Base-by-base conservation (phyloP, 1,140 invertebrate species). In the Solenopsis fugax region DNA sequence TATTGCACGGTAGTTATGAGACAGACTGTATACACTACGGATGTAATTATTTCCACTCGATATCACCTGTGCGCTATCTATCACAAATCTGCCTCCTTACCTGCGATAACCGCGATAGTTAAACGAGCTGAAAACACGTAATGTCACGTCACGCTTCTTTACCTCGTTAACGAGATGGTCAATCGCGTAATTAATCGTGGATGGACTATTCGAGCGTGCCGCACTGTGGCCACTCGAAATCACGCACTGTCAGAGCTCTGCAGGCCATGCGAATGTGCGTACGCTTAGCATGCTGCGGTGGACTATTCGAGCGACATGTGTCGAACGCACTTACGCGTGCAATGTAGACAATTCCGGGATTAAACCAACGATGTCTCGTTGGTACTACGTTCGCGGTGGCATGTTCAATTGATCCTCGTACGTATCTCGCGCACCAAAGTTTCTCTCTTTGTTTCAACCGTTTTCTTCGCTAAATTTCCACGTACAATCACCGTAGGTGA, bases 151-250 rank as follows among this genome's bases (percentile, higher is more conserved):
- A 45, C 21, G 60, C 50, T 75, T 87, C 54, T 87, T 87, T 67
- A 37, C 58, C 50, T 50, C 69, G 45, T 60, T 87, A 87, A 76
- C 58, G 48, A 69, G 45, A 45, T 60, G 37, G 65, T 87, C 73
- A 85, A 87, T 87, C 48, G 45, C 48, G 21, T 58, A 76, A 87
- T 75, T 87, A 87, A 85, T 85, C 86, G 37, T 58, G 58, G 18
- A 45, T 48, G 21, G 48, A n/a, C 82, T 77, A 77, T 85, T 85
- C 60, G 76, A 52, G 45, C 71, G 24, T 4, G 24, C 29, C 41
- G 21, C 67, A 41, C 16, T 13, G 29, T n/a, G 41, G 9, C 52
- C 78, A 73, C 54, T 82, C 56, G 80, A 82, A 82, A 82, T 82
- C 67, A 72, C 52, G 69, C 67, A 16, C 41, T 62, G 67, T 73